These are phyloP conservation scores for Sylvietta virens DNA, from an alignment of 2,113 vertebrate genomes.

Conservation along the genomic window DNA sequence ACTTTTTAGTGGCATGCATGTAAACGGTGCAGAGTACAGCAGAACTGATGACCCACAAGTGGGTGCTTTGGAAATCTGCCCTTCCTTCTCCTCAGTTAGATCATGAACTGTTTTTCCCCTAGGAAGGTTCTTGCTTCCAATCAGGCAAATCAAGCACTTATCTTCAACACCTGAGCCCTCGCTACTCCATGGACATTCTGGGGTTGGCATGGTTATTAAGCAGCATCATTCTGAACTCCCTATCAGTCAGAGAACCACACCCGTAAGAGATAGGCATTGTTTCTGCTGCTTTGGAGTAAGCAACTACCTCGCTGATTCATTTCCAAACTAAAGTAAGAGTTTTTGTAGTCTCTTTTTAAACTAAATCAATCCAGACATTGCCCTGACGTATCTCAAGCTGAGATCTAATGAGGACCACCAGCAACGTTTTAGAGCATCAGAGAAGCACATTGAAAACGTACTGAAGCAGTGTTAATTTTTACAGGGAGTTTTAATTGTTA, in stretches of 20 bases:
- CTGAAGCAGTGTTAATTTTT: not conserved
- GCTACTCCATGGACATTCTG: not conserved
- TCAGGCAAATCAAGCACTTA: not conserved
- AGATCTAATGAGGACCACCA: not conserved
- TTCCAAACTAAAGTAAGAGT: not conserved
- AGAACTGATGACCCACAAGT: not conserved
- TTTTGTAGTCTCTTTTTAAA: not conserved
- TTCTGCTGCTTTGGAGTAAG: not conserved
- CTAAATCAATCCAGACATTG: not conserved
- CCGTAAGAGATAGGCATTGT: not conserved
- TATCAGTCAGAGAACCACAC: not conserved
- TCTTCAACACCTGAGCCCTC: not conserved
- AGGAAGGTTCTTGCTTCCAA: not conserved
- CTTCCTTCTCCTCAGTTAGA: not conserved
- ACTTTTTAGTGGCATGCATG: not conserved
- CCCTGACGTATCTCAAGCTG: not conserved
- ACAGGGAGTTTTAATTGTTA: not conserved
- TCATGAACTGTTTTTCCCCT: not conserved
- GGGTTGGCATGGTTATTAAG: not conserved
- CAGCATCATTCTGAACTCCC: not conserved
- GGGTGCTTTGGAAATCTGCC: not conserved
- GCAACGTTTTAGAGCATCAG: not conserved
- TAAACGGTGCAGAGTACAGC: not conserved
- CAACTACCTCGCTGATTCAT: not conserved
- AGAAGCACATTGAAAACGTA: not conserved